Evolutionary conservation across 2,797 vertebrate species (phyloP).

Genomic region (Microctenopoma steveboyesi): DNA sequence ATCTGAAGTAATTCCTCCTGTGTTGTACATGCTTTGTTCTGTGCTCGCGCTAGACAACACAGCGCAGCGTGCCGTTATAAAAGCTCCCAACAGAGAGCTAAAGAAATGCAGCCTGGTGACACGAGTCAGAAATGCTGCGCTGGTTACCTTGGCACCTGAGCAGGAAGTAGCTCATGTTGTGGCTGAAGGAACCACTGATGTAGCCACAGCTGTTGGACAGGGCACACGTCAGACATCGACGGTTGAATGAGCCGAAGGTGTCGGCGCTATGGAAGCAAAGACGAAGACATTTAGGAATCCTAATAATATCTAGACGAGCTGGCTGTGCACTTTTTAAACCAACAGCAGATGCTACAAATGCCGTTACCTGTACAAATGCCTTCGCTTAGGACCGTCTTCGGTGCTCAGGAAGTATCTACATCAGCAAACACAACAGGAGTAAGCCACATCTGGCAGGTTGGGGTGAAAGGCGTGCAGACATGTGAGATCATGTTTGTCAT

Average conservation of each 20-base stretch:
- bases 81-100: not conserved
- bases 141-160: constrained; percentile 91
- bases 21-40: not conserved
- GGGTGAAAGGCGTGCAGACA: not conserved
- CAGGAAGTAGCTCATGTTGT: constrained; percentile 88
- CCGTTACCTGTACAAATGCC: constrained; percentile 93
- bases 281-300: not conserved
- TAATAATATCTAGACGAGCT: not conserved
- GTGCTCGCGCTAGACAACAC: too few species aligned
- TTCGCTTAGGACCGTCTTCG: constrained; percentile 90
- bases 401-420: constrained; percentile 96
- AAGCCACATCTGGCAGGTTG: constrained; percentile 4
- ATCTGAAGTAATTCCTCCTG: not conserved
- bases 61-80: not conserved
- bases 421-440: constrained; percentile 19
- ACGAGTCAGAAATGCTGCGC: not conserved
- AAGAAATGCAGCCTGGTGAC: not conserved
- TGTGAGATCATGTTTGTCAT: constrained; percentile 21
- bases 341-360: fast-evolving
- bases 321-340: not conserved
- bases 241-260: constrained; percentile 92
- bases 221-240: constrained; percentile 92
- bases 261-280: constrained; percentile 83
- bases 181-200: constrained; percentile 91
- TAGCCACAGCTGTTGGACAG: constrained; percentile 89